Evolutionary conservation across 2,797 vertebrate genomes (phyloP).

Genomic region (Rhabdophis nuchalis): DNA sequence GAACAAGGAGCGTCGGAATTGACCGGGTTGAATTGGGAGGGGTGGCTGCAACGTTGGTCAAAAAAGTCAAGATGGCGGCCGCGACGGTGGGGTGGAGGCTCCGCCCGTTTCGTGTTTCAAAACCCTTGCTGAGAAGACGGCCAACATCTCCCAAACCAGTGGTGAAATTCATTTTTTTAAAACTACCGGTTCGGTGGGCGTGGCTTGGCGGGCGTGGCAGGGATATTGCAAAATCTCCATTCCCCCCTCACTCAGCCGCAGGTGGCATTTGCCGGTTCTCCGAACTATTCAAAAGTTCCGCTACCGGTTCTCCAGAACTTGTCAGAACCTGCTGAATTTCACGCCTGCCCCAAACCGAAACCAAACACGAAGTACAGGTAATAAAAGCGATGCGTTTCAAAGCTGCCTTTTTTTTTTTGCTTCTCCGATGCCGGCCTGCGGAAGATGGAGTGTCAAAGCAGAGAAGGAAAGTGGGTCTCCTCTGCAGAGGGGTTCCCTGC

Average conservation of each 20-base stretch:
- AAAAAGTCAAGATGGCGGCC: neutral
- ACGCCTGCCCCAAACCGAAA: neutral
- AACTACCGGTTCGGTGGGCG: no score
- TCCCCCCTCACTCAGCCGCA: no score
- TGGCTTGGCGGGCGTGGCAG: no score
- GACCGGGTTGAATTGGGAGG: neutral
- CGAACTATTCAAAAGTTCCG: no score
- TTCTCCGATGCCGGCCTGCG: neutral
- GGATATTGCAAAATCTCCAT: no score
- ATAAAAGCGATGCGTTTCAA: neutral
- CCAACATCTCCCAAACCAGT: neutral
- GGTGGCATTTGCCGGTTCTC: no score
- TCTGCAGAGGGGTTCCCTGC: neutral
- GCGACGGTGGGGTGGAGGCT: neutral
- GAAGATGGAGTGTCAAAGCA: neutral
- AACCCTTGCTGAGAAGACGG: no score
- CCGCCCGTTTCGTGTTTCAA: neutral
- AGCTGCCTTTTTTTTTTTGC: no score
- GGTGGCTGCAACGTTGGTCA: neutral
- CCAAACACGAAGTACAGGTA: neutral
- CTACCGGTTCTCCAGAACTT: no score
- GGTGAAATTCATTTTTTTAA: no score
- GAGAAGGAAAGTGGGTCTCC: neutral
- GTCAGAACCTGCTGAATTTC: no score
- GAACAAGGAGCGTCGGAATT: neutral